Evolutionary conservation across 2,113 vertebrate species (phyloP).

Genomic region (Anser brachyrhynchus): DNA sequence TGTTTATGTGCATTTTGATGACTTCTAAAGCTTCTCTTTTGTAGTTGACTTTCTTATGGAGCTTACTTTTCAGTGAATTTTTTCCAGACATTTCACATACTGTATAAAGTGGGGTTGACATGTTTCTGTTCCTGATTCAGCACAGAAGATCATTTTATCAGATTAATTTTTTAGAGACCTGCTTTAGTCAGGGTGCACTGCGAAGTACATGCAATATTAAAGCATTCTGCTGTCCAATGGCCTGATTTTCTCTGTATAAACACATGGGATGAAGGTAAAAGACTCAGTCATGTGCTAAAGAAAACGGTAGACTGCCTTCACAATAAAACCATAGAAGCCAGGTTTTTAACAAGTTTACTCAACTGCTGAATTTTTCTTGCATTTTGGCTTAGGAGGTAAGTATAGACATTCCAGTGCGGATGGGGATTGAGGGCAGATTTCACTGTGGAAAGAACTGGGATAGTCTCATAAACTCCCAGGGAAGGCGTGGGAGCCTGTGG

Average conservation of each 20-base stretch:
- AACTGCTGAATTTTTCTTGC: background rate
- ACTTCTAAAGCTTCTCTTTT: constrained; percentile 26
- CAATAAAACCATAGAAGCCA: background rate
- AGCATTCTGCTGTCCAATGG: background rate
- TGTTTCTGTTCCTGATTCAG: background rate
- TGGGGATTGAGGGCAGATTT: background rate
- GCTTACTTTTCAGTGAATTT: background rate
- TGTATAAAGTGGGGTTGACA: background rate
- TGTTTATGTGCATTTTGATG: constrained; percentile 36
- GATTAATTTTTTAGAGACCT: background rate
- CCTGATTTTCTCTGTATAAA: constrained; percentile 12
- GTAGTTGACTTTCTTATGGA: background rate
- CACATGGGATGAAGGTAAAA: constrained; percentile 25
- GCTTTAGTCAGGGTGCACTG: background rate
- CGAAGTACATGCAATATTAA: background rate
- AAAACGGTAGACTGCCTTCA: background rate
- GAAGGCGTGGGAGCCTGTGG: background rate
- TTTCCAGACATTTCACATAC: background rate
- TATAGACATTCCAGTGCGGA: background rate
- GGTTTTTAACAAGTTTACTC: constrained; percentile 30
- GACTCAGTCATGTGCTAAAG: constrained; percentile 46
- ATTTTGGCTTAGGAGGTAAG: background rate
- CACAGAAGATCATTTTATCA: background rate
- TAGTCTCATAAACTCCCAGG: background rate
- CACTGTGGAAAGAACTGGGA: background rate